These are phyloP conservation scores for Apamea epomidion DNA, from an alignment of 2,888 invertebrate species.

Conservation along the genomic window DNA sequence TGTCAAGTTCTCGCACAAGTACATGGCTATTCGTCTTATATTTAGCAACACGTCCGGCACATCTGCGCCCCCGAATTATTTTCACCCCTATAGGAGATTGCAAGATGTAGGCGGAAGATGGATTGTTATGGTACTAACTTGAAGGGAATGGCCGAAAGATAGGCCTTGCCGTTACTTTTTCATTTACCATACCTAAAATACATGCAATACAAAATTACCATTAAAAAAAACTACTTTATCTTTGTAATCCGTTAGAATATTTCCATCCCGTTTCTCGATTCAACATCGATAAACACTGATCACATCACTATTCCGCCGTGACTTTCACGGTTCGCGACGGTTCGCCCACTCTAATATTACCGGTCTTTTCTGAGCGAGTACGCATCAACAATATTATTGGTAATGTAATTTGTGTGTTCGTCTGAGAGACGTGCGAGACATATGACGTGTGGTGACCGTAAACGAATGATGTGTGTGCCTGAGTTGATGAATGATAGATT, in stretches of 20 bases:
- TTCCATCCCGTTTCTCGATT: conserved; percentile 8
- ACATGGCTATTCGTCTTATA: conserved; percentile 57
- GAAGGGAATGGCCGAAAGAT: neutral
- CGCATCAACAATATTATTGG: conserved; percentile 76
- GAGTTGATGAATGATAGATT: conserved; percentile 48
- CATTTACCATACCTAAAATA: neutral
- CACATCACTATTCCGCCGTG: conserved; percentile 68
- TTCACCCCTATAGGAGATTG: conserved; percentile 50
- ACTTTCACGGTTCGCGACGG: conserved; percentile 74
- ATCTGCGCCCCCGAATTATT: conserved; percentile 64
- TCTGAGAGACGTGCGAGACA: conserved; percentile 17
- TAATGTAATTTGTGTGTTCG: conserved; percentile 75
- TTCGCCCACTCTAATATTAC: conserved; percentile 74
- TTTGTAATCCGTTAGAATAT: neutral
- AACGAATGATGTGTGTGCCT: conserved; percentile 36
- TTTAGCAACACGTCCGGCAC: conserved; percentile 63
- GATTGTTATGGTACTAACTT: conserved; percentile 33
- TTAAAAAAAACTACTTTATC: neutral
- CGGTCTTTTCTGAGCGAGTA: conserved; percentile 72
- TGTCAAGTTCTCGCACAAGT: conserved; percentile 47
- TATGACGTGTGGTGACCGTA: conserved; percentile 27
- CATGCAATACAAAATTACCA: neutral
- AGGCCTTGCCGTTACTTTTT: neutral
- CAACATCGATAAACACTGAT: conserved; percentile 41
- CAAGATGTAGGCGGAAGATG: conserved; percentile 52